Conservation (phyloP, 2,113 vertebrate genomes). For the Himantopus leucocephalus region DNA sequence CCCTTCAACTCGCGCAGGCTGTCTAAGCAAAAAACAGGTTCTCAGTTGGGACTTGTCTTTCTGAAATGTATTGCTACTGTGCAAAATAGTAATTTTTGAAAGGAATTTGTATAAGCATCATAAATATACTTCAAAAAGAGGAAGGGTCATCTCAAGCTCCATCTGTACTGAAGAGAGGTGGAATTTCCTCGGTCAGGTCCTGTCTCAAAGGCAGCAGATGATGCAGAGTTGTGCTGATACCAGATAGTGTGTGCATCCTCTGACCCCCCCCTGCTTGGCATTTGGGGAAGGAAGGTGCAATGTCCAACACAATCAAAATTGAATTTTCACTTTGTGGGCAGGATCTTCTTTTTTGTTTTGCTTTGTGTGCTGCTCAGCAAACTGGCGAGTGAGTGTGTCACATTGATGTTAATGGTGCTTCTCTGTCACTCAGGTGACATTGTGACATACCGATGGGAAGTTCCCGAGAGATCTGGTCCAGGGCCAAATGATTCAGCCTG, state of each 20-base stretch:
- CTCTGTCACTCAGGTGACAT: constrained; percentile 66
- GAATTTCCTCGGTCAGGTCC: neutral
- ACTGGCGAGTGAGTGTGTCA: neutral
- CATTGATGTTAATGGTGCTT: neutral
- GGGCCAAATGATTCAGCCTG: constrained; percentile 77
- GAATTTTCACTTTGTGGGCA: neutral
- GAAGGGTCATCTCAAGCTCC: neutral
- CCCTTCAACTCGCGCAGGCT: fast-evolving
- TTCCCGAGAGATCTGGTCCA: constrained; percentile 77
- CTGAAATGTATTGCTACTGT: neutral
- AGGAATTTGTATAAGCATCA: neutral
- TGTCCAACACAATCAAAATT: neutral
- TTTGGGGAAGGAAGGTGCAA: neutral
- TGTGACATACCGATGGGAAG: constrained; percentile 73
- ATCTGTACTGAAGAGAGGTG: neutral
- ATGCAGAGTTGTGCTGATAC: neutral
- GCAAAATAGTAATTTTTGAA: neutral
- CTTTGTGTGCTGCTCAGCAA: neutral
- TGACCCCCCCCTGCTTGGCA: neutral
- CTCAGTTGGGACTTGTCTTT: neutral
- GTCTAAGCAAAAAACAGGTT: neutral
- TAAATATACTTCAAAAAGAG: neutral
- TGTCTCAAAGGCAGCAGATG: neutral
- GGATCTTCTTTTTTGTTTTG: neutral
- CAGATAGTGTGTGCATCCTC: too few species aligned